Evolutionary conservation across 2,888 invertebrate species (phyloP).

Genomic region (Microctonus brassicae): DNA sequence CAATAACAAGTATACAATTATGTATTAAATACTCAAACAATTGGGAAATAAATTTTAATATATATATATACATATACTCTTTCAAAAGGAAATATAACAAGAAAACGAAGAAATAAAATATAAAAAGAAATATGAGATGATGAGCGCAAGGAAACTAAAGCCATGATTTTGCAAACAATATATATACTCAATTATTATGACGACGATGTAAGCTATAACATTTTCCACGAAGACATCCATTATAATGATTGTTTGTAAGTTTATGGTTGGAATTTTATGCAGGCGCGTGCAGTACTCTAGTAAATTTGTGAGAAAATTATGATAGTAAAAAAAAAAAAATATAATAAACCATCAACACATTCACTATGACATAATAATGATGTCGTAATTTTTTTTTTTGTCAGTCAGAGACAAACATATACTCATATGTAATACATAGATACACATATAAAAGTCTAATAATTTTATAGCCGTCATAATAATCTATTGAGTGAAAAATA

Average conservation of each 20-base stretch:
- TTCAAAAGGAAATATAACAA: background rate
- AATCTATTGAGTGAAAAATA: background rate
- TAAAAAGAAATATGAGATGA: too few relatives aligned
- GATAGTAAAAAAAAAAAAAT: slow-evolving; percentile 1
- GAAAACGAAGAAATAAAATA: background rate
- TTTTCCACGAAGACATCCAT: slow-evolving; percentile 62
- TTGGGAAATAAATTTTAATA: background rate
- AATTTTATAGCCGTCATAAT: background rate
- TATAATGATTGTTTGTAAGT: slow-evolving; percentile 60
- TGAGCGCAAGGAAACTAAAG: background rate
- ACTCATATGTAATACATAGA: too few relatives aligned
- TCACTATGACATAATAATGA: background rate
- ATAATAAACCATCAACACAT: slow-evolving; percentile 19
- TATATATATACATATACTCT: background rate
- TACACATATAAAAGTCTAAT: background rate
- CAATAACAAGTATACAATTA: too few relatives aligned
- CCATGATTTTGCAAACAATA: slow-evolving; percentile 36
- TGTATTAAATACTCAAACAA: background rate
- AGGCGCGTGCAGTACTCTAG: slow-evolving; percentile 7
- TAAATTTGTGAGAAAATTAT: slow-evolving; percentile 10
- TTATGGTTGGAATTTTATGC: slow-evolving; percentile 48
- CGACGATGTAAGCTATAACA: slow-evolving; percentile 54
- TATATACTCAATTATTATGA: slow-evolving; percentile 54
- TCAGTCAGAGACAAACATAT: background rate
- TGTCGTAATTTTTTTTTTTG: background rate